Evolutionary conservation across 2,113 vertebrate genomes (phyloP).

Genomic region (Hippocampus zosterae): DNA sequence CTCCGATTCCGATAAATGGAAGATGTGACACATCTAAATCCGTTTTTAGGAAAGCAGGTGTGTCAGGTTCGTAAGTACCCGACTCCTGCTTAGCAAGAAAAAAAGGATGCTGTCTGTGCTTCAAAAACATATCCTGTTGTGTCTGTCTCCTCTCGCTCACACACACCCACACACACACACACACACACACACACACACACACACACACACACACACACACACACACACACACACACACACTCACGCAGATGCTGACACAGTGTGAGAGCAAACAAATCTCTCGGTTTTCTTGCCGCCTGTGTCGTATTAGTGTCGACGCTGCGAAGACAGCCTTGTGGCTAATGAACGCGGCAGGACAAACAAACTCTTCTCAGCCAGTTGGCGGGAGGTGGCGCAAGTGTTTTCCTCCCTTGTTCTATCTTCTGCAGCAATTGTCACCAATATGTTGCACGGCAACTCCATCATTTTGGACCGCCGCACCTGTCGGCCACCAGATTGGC

Average conservation of each 20-base stretch:
- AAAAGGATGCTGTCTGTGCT: background rate
- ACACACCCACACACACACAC: constrained; percentile 19
- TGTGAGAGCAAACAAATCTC: constrained; percentile 44
- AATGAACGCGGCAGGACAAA: constrained; percentile 39
- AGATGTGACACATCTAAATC: background rate
- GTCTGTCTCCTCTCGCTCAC: constrained; percentile 18
- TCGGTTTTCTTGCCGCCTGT: constrained; percentile 17
- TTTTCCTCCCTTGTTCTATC: constrained; percentile 11
- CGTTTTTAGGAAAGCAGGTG: background rate
- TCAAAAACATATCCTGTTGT: background rate
- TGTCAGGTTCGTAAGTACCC: background rate
- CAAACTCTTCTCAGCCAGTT: background rate
- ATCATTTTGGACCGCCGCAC: constrained; percentile 61
- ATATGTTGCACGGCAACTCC: constrained; percentile 46
- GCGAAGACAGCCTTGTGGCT: constrained; percentile 3
- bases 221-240: constrained; percentile 21
- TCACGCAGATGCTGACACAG: constrained; percentile 47
- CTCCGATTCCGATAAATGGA: background rate
- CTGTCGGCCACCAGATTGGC: constrained; percentile 45
- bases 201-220: constrained; percentile 19
- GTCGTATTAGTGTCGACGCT: constrained; percentile 35
- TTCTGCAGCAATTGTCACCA: constrained; percentile 18
- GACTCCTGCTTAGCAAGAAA: background rate
- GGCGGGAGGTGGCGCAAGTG: background rate
- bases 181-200: constrained; percentile 18